Evolutionary conservation across 1,140 invertebrate genomes (phyloP).

Genomic region (Monomorium pharaonis): DNA sequence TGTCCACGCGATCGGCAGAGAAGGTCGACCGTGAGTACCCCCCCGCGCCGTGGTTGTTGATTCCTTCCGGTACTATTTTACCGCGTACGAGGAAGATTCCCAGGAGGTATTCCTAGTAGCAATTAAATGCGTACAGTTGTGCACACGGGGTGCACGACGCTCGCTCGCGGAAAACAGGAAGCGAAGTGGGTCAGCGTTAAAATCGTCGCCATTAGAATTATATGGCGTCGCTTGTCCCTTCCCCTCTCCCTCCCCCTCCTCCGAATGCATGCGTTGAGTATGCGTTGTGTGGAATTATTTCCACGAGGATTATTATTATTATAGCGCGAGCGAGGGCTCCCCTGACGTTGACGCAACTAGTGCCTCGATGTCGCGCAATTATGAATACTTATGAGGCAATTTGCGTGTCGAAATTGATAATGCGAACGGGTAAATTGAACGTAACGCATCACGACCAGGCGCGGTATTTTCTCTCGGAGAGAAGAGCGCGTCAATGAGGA

Average conservation of each 20-base stretch:
- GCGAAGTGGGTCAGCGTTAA: conserved; percentile 59
- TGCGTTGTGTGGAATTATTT: conserved; percentile 30
- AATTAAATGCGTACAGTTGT: conserved; percentile 52
- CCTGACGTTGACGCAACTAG: conserved; percentile 1
- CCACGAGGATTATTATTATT: conserved; percentile 38
- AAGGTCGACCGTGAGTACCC: conserved; percentile 49
- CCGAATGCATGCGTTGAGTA: not conserved
- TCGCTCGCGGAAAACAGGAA: conserved; percentile 55
- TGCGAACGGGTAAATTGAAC: not conserved
- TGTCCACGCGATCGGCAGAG: conserved; percentile 48
- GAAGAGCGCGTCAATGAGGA: not conserved
- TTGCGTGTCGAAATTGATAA: conserved; percentile 36
- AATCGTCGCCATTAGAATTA: conserved; percentile 53
- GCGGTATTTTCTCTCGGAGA: not conserved
- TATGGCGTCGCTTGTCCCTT: not conserved
- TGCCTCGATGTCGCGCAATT: not conserved
- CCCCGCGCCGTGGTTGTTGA: conserved; percentile 31
- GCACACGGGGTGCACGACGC: conserved; percentile 15
- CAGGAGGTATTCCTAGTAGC: conserved; percentile 52
- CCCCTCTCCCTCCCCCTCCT: too few relatives aligned
- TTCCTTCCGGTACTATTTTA: conserved; percentile 57
- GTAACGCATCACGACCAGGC: not conserved
- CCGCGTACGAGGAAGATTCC: conserved; percentile 52
- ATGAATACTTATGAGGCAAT: conserved; percentile 34
- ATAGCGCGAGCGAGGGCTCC: not conserved